Conservation (phyloP, 1,140 invertebrate species). For the Lordiphosa collinella region DNA sequence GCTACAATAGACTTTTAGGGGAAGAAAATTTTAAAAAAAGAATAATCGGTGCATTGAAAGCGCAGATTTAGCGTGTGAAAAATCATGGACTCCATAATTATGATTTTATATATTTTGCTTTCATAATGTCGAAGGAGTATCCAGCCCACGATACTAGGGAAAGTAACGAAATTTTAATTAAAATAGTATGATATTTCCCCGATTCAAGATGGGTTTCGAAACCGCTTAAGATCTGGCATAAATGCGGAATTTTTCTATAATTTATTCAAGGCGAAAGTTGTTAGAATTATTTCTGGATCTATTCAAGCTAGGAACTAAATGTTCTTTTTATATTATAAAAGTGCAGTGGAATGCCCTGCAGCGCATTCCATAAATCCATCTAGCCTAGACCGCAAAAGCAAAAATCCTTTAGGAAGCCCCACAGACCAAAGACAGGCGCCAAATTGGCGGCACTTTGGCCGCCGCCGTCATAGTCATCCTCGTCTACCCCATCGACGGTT, state of each 20-base stretch:
- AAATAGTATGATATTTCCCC: background rate
- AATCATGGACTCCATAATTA: too few species aligned
- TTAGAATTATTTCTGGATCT: too few species aligned
- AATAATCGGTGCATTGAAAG: constrained; percentile 6
- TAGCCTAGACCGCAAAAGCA: constrained; percentile 9
- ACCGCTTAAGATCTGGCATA: background rate
- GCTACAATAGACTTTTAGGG: constrained; percentile 19
- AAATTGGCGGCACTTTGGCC: constrained; percentile 34
- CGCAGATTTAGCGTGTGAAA: too few species aligned
- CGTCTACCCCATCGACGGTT: constrained; percentile 42
- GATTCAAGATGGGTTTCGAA: too few species aligned
- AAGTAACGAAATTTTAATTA: background rate
- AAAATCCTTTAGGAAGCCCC: constrained; percentile 41
- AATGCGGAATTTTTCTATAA: background rate
- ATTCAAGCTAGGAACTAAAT: too few species aligned
- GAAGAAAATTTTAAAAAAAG: too few species aligned
- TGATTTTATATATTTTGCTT: too few species aligned
- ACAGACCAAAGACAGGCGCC: constrained; percentile 43
- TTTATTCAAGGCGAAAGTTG: too few species aligned
- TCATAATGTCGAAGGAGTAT: too few species aligned
- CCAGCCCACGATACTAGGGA: too few species aligned
- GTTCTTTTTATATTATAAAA: too few species aligned
- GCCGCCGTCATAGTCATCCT: constrained; percentile 7
- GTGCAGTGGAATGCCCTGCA: too few species aligned
- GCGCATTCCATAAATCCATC: constrained; percentile 18